A percentile compares a stretch with the other conserved stretches of the same genome.
Conservation (phyloP, 2,113 vertebrate species). For the Myiopsitta monachus region DNA sequence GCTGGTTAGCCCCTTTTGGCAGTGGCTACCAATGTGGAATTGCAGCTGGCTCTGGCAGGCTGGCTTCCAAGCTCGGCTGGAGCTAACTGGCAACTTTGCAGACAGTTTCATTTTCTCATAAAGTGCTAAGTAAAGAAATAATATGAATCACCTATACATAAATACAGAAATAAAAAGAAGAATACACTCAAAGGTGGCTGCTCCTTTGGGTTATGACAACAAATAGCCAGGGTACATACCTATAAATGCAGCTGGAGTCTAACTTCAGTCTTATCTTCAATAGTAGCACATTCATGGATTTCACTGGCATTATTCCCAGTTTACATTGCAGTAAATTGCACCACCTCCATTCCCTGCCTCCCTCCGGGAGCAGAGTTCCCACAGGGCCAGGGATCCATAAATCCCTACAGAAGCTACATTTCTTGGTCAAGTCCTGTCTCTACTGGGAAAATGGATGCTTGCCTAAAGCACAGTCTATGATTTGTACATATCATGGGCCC, state of each 20-base stretch:
- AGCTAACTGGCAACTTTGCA: background rate
- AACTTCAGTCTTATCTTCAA: background rate
- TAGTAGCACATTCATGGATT: background rate
- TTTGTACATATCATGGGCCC: accelerated
- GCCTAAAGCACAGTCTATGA: background rate
- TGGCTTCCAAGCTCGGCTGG: background rate
- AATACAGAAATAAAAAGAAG: background rate
- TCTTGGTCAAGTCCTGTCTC: background rate
- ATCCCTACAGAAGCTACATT: background rate
- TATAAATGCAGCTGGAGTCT: background rate
- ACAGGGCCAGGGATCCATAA: background rate
- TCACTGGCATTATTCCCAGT: background rate
- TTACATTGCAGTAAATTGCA: background rate
- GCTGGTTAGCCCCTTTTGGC: background rate
- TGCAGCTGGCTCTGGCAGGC: background rate
- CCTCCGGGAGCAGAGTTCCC: background rate
- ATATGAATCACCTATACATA: background rate
- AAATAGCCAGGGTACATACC: background rate
- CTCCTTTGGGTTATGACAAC: background rate
- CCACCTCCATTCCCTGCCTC: background rate
- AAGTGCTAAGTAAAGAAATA: background rate
- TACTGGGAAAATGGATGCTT: background rate
- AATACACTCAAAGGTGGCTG: background rate
- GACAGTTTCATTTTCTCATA: background rate
- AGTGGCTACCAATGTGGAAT: background rate